Percentiles rank a stretch among this genome's conserved stretches.
These are phyloP conservation scores for Hydrozoanthus tunicans DNA, from an alignment of 64 coral and sea anemone species.

Conservation along the genomic window DNA sequence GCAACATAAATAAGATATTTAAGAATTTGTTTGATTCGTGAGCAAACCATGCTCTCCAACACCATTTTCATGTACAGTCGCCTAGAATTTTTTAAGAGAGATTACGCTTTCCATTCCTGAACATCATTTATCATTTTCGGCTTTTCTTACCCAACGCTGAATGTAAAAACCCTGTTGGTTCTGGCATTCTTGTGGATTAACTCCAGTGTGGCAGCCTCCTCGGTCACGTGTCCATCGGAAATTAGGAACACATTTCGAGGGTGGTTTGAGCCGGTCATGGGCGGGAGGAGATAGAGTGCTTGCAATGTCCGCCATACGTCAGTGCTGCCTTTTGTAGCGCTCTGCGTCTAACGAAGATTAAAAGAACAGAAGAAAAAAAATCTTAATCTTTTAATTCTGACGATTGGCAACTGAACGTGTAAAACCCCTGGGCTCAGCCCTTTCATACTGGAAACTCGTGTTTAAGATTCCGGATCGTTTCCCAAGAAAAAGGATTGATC, in stretches of 20 bases:
- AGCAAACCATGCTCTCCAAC: no score
- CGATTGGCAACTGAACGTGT: no score
- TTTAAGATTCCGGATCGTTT: no score
- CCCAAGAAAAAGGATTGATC: no score
- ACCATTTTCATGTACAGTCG: no score
- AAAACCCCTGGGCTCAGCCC: no score
- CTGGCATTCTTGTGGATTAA: constrained; percentile 45
- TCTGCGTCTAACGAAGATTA: background rate
- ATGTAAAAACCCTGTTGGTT: constrained; percentile 75
- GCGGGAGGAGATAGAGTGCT: constrained; percentile 64
- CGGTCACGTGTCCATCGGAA: constrained; percentile 97
- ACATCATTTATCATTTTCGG: background rate
- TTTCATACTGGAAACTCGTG: no score
- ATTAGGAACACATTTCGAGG: constrained; percentile 85
- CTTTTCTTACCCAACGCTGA: constrained; percentile 82
- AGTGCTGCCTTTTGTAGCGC: constrained; percentile 75
- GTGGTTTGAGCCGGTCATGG: constrained; percentile 62
- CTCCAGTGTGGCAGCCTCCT: constrained; percentile 61
- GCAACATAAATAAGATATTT: no score
- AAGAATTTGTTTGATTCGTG: no score
- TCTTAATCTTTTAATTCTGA: background rate
- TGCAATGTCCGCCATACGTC: constrained; percentile 82
- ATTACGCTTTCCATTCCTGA: no score
- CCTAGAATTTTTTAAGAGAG: no score
- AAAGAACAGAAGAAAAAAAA: background rate